Conservation (phyloP, 1,140 invertebrate species). For the Drosophila kikkawai region DNA sequence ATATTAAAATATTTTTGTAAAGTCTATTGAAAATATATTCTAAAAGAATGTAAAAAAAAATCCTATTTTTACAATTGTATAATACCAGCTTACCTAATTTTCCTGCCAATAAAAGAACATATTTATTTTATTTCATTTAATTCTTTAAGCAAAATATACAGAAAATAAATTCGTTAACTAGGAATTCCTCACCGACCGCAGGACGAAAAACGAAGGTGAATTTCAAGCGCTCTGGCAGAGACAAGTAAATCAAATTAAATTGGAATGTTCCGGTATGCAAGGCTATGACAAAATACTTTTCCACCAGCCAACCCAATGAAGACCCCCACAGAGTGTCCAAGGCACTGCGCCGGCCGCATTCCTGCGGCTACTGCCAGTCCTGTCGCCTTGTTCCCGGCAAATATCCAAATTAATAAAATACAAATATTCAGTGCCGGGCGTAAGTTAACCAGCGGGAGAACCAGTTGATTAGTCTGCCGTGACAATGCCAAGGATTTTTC, state of each 20-base stretch:
- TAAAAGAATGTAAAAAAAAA: background rate
- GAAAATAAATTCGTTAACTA: constrained; percentile 4
- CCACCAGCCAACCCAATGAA: background rate
- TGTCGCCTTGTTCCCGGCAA: constrained; percentile 20
- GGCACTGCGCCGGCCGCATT: constrained; percentile 11
- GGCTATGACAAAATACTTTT: constrained; percentile 31
- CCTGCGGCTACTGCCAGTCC: constrained; percentile 17
- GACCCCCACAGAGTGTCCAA: constrained; percentile 5
- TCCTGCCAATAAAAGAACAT: background rate
- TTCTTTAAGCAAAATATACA: background rate
- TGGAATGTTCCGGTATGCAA: constrained; percentile 29
- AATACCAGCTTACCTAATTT: background rate
- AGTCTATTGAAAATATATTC: background rate
- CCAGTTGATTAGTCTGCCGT: constrained; percentile 68
- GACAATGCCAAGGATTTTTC: constrained; percentile 67
- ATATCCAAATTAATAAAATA: constrained; percentile 75
- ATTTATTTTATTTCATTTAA: background rate
- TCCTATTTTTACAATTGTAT: background rate
- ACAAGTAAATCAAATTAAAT: constrained; percentile 46
- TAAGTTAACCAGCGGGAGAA: constrained; percentile 55
- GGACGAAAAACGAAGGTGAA: constrained; percentile 24
- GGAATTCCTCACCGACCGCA: constrained; percentile 11
- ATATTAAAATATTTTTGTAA: background rate
- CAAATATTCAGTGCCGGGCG: constrained; percentile 61
- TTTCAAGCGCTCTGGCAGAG: constrained; percentile 3